phyloP scores from a whole-genome alignment of 2,888 invertebrate genomes.

The Tillus elongatus region DNA sequence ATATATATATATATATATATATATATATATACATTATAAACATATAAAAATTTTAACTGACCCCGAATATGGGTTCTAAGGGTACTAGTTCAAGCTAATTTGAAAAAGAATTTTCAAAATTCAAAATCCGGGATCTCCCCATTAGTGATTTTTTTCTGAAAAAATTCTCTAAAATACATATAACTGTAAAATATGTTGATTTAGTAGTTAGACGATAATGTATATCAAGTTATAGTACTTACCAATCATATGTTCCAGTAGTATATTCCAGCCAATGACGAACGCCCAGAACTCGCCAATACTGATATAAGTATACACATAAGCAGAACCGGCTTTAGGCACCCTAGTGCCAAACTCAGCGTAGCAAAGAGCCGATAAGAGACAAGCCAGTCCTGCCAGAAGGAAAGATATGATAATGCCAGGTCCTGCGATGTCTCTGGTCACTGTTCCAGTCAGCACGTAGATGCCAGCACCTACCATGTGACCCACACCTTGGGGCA shows the following conservation, averaged over 20 bases:
- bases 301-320: conserved; percentile 87
- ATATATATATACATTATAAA: too few species aligned
- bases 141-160: too few species aligned
- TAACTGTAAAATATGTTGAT: background rate
- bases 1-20: too few species aligned
- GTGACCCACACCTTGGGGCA: conserved; percentile 69
- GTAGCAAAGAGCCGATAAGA: conserved; percentile 75
- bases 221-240: conserved; percentile 21
- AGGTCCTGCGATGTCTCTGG: conserved; percentile 73
- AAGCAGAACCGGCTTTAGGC: conserved; percentile 86
- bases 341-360: conserved; percentile 83
- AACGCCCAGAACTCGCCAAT: conserved; percentile 93
- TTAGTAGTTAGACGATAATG: too few species aligned
- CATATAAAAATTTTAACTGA: too few species aligned
- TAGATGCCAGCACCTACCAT: conserved; percentile 96
- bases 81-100: too few species aligned
- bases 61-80: too few species aligned
- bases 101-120: too few species aligned
- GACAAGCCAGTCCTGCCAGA: conserved; percentile 73
- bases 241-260: conserved; percentile 84
- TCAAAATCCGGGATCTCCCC: too few species aligned
- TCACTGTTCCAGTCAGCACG: conserved; percentile 79
- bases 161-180: background rate
- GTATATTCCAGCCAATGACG: conserved; percentile 90
- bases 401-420: conserved; percentile 65